These are phyloP conservation scores for Sitodiplosis mosellana DNA, from an alignment of 1,140 invertebrate genomes.

Conservation along the genomic window DNA sequence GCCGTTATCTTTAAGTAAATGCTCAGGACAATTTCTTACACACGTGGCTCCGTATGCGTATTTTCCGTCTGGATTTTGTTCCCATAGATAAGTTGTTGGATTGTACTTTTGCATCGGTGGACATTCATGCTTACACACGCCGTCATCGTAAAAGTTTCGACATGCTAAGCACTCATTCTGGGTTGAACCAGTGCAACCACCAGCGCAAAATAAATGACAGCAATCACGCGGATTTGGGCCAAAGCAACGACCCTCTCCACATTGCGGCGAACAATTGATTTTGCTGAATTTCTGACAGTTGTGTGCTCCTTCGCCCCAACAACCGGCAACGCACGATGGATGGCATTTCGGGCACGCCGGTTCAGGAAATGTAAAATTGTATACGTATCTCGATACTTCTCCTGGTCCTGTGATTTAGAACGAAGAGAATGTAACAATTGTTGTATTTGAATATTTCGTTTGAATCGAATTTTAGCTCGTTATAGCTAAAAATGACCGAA, in stretches of 20 bases:
- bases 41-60: conserved; percentile 93
- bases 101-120: conserved; percentile 89
- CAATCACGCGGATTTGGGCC: conserved; percentile 80
- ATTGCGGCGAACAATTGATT: conserved; percentile 82
- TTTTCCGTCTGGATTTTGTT: conserved; percentile 81
- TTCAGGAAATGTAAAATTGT: conserved; percentile 66
- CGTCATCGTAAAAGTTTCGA: conserved; percentile 88
- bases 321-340: conserved; percentile 56
- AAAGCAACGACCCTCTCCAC: conserved; percentile 81
- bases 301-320: conserved; percentile 82
- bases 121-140: conserved; percentile 87
- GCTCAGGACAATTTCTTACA: conserved; percentile 85
- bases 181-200: conserved; percentile 82
- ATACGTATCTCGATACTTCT: conserved; percentile 53
- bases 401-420: conserved; percentile 34
- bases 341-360: conserved; percentile 64
- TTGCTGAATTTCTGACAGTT: conserved; percentile 96
- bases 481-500: conserved; percentile 4
- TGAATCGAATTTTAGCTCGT: conserved; percentile 7
- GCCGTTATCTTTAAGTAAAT: conserved; percentile 79
- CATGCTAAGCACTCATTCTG: conserved; percentile 89
- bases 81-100: conserved; percentile 74
- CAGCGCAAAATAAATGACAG: conserved; percentile 91
- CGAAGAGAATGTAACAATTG: background rate
- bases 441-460: too few relatives aligned